Evolutionary conservation across 1,140 invertebrate species (phyloP).

Genomic region (Chlorops oryzae): DNA sequence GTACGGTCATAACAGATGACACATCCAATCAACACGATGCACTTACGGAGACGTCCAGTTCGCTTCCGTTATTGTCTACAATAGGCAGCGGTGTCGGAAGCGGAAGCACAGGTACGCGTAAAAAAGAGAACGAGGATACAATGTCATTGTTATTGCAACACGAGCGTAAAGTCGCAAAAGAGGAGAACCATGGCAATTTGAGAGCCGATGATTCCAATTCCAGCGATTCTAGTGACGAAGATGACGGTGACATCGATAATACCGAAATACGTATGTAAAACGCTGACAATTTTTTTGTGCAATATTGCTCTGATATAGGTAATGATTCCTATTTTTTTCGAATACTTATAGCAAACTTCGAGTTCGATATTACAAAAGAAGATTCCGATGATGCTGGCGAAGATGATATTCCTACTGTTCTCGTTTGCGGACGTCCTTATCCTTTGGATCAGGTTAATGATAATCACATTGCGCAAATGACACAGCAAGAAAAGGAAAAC

Average conservation of each 20-base stretch:
- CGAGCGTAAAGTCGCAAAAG: too few relatives aligned
- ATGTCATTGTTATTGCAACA: slow-evolving; percentile 86
- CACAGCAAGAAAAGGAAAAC: slow-evolving; percentile 82
- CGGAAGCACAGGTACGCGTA: slow-evolving; percentile 49
- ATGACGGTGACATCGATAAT: slow-evolving; percentile 58
- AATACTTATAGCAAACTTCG: slow-evolving; percentile 59
- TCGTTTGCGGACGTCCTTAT: slow-evolving; percentile 71
- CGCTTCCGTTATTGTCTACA: too few relatives aligned
- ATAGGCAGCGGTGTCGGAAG: slow-evolving; percentile 47
- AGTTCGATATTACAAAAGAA: slow-evolving; percentile 49
- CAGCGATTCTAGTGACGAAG: slow-evolving; percentile 72
- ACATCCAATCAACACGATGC: slow-evolving; percentile 27
- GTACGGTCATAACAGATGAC: slow-evolving; percentile 70
- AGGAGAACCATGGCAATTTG: too few relatives aligned
- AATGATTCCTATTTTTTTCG: not conserved
- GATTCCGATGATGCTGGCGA: slow-evolving; percentile 71
- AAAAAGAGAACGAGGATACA: slow-evolving; percentile 71
- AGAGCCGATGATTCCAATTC: slow-evolving; percentile 46
- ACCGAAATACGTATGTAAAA: slow-evolving; percentile 55
- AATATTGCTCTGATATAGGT: not conserved
- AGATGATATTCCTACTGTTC: slow-evolving; percentile 78
- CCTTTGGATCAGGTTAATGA: slow-evolving; percentile 71
- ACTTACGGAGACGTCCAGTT: slow-evolving; percentile 49
- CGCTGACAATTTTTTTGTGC: not conserved
- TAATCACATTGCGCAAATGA: slow-evolving; percentile 84